These are phyloP conservation scores for Spea bombifrons DNA, from an alignment of 2,113 vertebrate species.

Conservation along the genomic window DNA sequence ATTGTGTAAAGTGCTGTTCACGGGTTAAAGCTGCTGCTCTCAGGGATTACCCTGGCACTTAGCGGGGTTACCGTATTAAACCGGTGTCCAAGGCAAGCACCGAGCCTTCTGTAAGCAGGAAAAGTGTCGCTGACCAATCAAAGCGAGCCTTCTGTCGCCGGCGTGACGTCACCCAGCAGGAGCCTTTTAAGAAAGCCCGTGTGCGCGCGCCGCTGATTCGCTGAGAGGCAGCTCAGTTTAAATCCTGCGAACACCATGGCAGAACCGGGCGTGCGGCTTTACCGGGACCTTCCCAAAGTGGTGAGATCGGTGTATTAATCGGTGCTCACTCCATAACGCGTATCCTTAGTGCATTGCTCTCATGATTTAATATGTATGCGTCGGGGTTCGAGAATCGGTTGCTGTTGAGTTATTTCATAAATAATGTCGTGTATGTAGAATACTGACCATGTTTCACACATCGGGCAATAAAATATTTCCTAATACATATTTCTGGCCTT, in stretches of 20 bases:
- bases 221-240: too few species aligned
- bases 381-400: too few species aligned
- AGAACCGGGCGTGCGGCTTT: conserved; percentile 46
- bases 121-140: background rate
- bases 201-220: background rate
- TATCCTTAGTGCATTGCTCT: too few species aligned
- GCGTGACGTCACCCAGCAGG: background rate
- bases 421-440: too few species aligned
- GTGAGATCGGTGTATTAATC: conserved; percentile 51
- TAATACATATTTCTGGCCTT: too few species aligned
- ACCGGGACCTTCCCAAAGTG: conserved; percentile 61
- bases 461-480: too few species aligned
- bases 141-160: background rate
- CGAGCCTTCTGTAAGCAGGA: conserved; percentile 6
- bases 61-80: background rate
- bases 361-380: too few species aligned
- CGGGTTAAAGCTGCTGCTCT: background rate
- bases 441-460: too few species aligned
- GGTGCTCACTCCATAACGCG: background rate
- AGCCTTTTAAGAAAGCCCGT: background rate
- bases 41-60: background rate
- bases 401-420: too few species aligned
- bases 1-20: background rate
- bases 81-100: background rate
- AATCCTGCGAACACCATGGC: conserved; percentile 5